These are phyloP conservation scores for Drosophila jambulina DNA, from an alignment of 1,140 invertebrate species.

Conservation along the genomic window DNA sequence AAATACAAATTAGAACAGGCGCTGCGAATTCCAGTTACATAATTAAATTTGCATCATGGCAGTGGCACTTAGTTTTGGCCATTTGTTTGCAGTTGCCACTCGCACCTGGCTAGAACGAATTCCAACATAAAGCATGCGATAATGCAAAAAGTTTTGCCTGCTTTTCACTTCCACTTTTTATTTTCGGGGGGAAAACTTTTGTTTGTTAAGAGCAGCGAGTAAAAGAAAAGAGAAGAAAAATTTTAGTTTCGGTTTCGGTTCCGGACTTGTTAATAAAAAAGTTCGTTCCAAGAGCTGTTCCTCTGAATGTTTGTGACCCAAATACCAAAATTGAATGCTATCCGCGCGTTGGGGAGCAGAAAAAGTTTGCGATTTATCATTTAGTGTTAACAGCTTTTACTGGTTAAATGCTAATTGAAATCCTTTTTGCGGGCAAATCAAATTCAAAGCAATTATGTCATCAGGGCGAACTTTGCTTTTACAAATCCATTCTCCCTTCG, in stretches of 20 bases:
- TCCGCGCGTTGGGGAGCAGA: conserved; percentile 1
- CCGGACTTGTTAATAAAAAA: conserved; percentile 27
- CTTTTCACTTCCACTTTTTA: background rate
- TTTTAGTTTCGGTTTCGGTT: conserved; percentile 21
- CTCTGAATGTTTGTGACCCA: conserved; percentile 11
- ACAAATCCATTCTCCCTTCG: conserved; percentile 27
- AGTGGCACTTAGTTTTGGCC: background rate
- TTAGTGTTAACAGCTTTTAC: conserved; percentile 45
- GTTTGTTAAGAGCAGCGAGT: background rate
- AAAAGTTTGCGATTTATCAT: conserved; percentile 38
- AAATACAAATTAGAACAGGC: conserved; percentile 2
- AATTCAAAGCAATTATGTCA: conserved; percentile 43
- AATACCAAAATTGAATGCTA: conserved; percentile 13
- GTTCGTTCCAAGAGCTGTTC: conserved; percentile 9
- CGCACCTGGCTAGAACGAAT: conserved; percentile 44
- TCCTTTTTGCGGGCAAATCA: conserved; percentile 25
- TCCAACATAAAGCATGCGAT: conserved; percentile 8
- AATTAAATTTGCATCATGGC: conserved; percentile 4
- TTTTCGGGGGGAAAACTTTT: conserved; percentile 20
- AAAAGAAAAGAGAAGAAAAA: background rate
- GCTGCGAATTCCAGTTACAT: conserved; percentile 6
- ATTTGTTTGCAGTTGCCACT: conserved; percentile 18
- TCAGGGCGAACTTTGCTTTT: conserved; percentile 48
- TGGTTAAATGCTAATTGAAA: conserved; percentile 44
- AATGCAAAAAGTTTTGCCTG: conserved; percentile 30